Conservation (phyloP, 2,888 invertebrate genomes). For the Drosophila atripex region DNA sequence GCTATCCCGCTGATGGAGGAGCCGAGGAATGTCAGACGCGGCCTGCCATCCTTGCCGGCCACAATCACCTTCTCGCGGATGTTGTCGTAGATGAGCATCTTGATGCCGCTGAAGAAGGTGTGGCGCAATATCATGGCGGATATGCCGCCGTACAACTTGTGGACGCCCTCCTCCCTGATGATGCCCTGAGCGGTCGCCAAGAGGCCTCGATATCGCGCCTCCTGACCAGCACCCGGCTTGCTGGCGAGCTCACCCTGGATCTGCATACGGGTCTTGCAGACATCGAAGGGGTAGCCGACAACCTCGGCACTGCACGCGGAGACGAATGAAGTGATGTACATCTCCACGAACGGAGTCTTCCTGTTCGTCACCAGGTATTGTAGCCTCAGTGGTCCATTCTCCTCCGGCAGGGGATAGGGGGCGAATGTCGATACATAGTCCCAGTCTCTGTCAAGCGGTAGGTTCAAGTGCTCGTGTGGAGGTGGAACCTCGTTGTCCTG, state of each 20-base stretch:
- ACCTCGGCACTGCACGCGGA: constrained; percentile 32
- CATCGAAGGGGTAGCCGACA: constrained; percentile 46
- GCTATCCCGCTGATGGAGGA: neutral
- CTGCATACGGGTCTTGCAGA: constrained; percentile 40
- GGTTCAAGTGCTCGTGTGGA: neutral
- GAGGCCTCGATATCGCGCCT: neutral
- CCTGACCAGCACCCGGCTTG: neutral
- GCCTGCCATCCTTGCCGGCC: neutral
- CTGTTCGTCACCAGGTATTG: neutral
- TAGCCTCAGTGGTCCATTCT: neutral
- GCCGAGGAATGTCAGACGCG: neutral
- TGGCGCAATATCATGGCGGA: constrained; percentile 54
- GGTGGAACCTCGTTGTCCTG: neutral
- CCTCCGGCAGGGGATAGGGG: neutral
- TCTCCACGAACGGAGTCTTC: neutral
- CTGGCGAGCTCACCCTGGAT: neutral
- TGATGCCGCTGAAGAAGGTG: constrained; percentile 23
- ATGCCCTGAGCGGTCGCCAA: neutral
- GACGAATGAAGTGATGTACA: neutral
- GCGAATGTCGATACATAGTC: neutral
- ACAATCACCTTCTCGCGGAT: neutral
- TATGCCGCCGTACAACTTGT: constrained; percentile 46
- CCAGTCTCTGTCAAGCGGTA: neutral
- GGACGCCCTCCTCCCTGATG: neutral
- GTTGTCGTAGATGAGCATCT: neutral